These are phyloP conservation scores for Drosophila nr. fundita DNA, from an alignment of 2,888 invertebrate genomes.

Conservation along the genomic window DNA sequence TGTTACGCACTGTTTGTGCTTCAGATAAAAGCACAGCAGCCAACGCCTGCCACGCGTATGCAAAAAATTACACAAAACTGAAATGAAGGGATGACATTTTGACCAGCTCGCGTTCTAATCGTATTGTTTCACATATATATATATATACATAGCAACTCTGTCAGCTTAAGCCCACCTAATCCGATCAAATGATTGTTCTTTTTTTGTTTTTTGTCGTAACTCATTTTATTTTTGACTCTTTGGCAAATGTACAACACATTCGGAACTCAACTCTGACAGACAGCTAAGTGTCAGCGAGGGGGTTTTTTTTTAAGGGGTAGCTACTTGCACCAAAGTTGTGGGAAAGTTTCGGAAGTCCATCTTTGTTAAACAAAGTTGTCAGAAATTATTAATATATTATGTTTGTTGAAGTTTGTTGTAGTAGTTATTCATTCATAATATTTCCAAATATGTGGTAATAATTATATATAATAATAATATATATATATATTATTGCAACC, in stretches of 20 bases:
- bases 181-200: slow-evolving; percentile 82
- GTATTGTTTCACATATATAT: not conserved
- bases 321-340: not conserved
- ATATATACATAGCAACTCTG: slow-evolving; percentile 4
- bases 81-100: slow-evolving; percentile 27
- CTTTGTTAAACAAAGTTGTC: not conserved
- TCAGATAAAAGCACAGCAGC: slow-evolving; percentile 57
- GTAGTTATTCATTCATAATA: not conserved
- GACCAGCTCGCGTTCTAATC: slow-evolving; percentile 31
- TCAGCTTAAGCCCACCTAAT: slow-evolving; percentile 69
- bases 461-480: not conserved
- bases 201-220: slow-evolving; percentile 26
- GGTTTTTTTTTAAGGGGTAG: slow-evolving; percentile 22
- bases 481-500: no score
- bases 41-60: slow-evolving; percentile 62
- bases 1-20: slow-evolving; percentile 69
- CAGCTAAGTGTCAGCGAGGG: slow-evolving; percentile 21
- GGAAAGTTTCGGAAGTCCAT: not conserved
- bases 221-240: slow-evolving; percentile 31
- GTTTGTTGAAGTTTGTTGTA: not conserved
- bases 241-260: slow-evolving; percentile 39
- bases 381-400: not conserved
- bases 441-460: not conserved
- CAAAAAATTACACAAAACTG: slow-evolving; percentile 40
- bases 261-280: slow-evolving; percentile 34